These are phyloP conservation scores for Agonopterix alstromeriana DNA, from an alignment of 2,888 invertebrate species.

Conservation along the genomic window DNA sequence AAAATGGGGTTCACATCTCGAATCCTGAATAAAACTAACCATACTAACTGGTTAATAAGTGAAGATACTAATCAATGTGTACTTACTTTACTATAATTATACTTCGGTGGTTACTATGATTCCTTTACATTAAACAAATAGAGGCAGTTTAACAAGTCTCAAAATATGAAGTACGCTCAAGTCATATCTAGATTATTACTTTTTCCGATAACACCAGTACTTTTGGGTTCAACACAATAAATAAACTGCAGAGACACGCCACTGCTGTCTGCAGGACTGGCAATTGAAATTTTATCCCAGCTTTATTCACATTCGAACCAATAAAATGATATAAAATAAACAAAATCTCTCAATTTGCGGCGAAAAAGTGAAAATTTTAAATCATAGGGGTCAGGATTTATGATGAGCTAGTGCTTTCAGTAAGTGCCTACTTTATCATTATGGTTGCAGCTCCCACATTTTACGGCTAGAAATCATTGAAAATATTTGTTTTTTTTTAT, in stretches of 20 bases:
- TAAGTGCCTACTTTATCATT: background rate
- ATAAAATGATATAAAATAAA: constrained; percentile 67
- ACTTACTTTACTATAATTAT: too few species aligned
- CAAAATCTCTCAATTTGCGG: constrained; percentile 21
- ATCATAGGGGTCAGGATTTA: constrained; percentile 2
- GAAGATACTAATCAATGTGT: too few species aligned
- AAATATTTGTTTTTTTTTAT: too few species aligned
- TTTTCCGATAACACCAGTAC: constrained; percentile 32
- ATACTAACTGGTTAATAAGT: too few species aligned
- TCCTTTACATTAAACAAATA: too few species aligned
- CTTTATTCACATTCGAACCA: constrained; percentile 60
- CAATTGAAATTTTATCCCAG: constrained; percentile 74
- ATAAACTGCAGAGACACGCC: constrained; percentile 61
- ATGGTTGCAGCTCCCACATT: background rate
- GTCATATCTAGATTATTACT: too few species aligned
- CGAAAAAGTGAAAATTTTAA: background rate
- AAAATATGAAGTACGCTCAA: too few species aligned
- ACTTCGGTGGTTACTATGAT: too few species aligned
- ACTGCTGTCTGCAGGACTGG: constrained; percentile 61
- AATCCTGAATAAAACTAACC: too few species aligned
- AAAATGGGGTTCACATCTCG: too few species aligned
- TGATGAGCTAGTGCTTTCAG: background rate
- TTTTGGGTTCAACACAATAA: constrained; percentile 61
- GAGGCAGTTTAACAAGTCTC: too few species aligned
- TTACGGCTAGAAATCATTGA: too few species aligned